Conservation (phyloP, 2,113 vertebrate species). For the Aplodontia rufa region DNA sequence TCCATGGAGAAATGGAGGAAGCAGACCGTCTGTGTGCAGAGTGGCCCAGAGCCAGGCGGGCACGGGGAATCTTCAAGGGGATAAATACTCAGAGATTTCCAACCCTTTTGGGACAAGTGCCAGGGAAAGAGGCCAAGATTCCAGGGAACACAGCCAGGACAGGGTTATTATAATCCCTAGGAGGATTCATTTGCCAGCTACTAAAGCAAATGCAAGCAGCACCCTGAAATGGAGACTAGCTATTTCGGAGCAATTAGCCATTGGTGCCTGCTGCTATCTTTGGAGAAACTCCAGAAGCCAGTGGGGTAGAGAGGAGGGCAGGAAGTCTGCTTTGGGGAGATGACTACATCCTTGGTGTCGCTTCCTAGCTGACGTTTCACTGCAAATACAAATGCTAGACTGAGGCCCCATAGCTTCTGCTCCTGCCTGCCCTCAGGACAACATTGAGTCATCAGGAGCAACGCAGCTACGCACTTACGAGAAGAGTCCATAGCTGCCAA, state of each 20-base stretch:
- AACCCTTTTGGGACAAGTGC: slow-evolving; percentile 70
- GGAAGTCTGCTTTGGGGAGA: slow-evolving; percentile 11
- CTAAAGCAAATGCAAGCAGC: slow-evolving; percentile 76
- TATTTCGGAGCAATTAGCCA: slow-evolving; percentile 77
- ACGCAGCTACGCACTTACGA: no score
- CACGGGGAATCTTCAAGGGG: slow-evolving; percentile 73
- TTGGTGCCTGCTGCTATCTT: slow-evolving; percentile 69
- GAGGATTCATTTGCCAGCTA: slow-evolving; percentile 81
- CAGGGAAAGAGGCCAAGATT: slow-evolving; percentile 80
- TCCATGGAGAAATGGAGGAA: background rate
- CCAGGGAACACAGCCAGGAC: slow-evolving; percentile 79
- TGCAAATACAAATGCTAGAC: background rate
- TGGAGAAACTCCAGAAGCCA: slow-evolving; percentile 76
- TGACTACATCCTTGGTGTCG: background rate
- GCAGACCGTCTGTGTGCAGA: background rate
- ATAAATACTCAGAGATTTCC: slow-evolving; percentile 71
- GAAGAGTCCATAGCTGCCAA: background rate
- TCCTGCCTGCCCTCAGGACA: background rate
- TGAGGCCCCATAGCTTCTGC: background rate
- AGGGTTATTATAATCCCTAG: slow-evolving; percentile 79
- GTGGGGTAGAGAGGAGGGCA: background rate
- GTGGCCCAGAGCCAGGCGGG: slow-evolving; percentile 59
- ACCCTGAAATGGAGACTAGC: slow-evolving; percentile 81
- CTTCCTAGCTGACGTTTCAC: background rate
- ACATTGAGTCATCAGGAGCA: no score